These are phyloP conservation scores for Hydropsyche tenuis DNA, from an alignment of 1,140 invertebrate genomes.

Conservation along the genomic window DNA sequence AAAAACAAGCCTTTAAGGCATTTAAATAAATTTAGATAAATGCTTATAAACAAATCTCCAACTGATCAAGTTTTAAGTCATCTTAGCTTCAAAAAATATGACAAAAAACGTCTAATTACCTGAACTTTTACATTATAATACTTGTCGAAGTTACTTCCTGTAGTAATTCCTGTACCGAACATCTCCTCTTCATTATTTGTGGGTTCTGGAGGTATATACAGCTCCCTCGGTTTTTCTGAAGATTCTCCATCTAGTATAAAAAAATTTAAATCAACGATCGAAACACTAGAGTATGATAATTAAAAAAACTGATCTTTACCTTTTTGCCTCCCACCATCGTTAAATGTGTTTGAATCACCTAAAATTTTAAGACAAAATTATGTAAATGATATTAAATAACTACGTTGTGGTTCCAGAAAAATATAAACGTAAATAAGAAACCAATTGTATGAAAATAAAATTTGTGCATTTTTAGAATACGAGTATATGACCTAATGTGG, in stretches of 20 bases:
- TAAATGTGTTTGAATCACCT: not conserved
- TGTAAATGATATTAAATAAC: no score
- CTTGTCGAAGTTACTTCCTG: constrained; percentile 90
- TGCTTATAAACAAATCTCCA: no score
- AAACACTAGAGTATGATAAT: not conserved
- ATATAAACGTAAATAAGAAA: no score
- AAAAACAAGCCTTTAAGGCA: constrained; percentile 3
- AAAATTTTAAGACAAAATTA: no score
- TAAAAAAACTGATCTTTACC: not conserved
- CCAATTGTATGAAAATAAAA: no score
- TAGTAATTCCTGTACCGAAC: constrained; percentile 72
- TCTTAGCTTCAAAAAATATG: not conserved
- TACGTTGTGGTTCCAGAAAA: no score
- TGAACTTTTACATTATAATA: constrained; percentile 85
- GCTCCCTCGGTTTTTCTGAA: constrained; percentile 64
- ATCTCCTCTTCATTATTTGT: constrained; percentile 73
- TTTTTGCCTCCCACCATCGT: not conserved
- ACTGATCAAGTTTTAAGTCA: no score
- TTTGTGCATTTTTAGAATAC: no score
- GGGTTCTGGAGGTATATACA: constrained; percentile 84
- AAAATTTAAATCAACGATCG: not conserved
- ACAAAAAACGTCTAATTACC: constrained; percentile 56
- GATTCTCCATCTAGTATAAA: constrained; percentile 42
- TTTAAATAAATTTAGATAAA: not conserved
- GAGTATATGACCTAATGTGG: no score